Conservation (phyloP, 2,888 invertebrate species). For the Oegoconia quadripuncta region DNA sequence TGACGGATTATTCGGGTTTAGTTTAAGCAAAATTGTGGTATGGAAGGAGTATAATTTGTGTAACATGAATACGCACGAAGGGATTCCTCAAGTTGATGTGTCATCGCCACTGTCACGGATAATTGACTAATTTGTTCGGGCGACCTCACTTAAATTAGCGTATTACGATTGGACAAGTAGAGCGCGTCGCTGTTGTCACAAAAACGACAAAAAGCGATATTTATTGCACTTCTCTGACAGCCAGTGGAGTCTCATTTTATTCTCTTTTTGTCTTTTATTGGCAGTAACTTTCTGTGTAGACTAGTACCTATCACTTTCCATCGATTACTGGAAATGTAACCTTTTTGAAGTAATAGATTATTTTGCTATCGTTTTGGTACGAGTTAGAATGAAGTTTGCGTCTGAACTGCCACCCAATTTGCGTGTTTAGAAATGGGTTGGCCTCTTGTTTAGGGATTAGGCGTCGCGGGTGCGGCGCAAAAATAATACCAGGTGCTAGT, state of each 20-base stretch:
- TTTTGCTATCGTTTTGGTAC: slow-evolving; percentile 5
- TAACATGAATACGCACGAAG: no score
- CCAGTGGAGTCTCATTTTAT: slow-evolving; percentile 37
- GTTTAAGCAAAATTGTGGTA: no score
- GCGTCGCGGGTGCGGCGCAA: slow-evolving; percentile 37
- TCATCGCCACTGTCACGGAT: slow-evolving; percentile 32
- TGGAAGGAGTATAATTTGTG: no score
- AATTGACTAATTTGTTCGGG: slow-evolving; percentile 39
- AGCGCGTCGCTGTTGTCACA: slow-evolving; percentile 38
- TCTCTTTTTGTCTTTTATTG: slow-evolving; percentile 36
- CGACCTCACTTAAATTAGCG: slow-evolving; percentile 35
- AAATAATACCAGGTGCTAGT: slow-evolving; percentile 32
- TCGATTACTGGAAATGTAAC: slow-evolving; percentile 39
- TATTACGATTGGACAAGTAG: slow-evolving; percentile 42
- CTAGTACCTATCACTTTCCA: slow-evolving; percentile 56
- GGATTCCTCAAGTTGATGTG: slow-evolving; percentile 13
- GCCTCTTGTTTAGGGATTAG: slow-evolving; percentile 35
- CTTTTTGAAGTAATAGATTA: slow-evolving; percentile 17
- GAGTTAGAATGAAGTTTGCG: slow-evolving; percentile 4
- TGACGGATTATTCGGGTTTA: no score
- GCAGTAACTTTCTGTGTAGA: slow-evolving; percentile 42
- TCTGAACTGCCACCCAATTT: slow-evolving; percentile 12
- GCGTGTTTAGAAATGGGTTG: slow-evolving; percentile 57
- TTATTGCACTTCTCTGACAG: slow-evolving; percentile 41
- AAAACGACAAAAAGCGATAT: slow-evolving; percentile 30